A percentile compares a stretch with the other conserved stretches of the same genome.
phyloP scores from a whole-genome alignment of 2,888 invertebrate genomes.

The Dexiosoma caninum region DNA sequence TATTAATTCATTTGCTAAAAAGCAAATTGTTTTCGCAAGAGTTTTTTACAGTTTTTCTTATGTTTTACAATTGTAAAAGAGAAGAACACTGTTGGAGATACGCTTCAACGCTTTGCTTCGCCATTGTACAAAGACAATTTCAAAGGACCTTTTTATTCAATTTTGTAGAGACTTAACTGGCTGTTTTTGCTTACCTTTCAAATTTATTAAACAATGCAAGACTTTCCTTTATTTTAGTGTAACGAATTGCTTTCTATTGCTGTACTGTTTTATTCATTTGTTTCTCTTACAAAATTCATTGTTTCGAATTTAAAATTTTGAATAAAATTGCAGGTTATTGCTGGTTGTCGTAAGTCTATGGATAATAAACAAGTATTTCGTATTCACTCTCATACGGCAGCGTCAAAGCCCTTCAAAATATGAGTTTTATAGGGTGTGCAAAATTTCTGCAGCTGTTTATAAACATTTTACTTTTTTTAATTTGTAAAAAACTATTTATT shows the following conservation, averaged over 20 bases:
- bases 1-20: slow-evolving; percentile 35
- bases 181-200: background rate
- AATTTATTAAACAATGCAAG: slow-evolving; percentile 23
- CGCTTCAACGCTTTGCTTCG: slow-evolving; percentile 50
- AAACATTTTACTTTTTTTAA: background rate
- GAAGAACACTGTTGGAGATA: slow-evolving; percentile 41
- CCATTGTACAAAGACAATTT: background rate
- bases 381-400: background rate
- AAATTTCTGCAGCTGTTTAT: slow-evolving; percentile 26
- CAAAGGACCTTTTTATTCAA: slow-evolving; percentile 2
- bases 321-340: slow-evolving; percentile 44
- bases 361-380: slow-evolving; percentile 20
- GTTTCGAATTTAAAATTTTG: slow-evolving; percentile 26
- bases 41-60: slow-evolving; percentile 17
- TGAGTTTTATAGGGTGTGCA: background rate
- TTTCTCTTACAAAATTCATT: slow-evolving; percentile 25
- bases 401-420: background rate
- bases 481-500: too few species aligned
- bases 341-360: background rate
- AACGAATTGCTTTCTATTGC: slow-evolving; percentile 36
- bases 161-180: slow-evolving; percentile 35
- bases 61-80: background rate
- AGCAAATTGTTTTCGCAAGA: slow-evolving; percentile 29
- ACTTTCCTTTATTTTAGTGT: slow-evolving; percentile 44
- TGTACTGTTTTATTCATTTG: slow-evolving; percentile 30